These are phyloP conservation scores for Sycophila texana DNA, from an alignment of 2,888 invertebrate species.

Conservation along the genomic window DNA sequence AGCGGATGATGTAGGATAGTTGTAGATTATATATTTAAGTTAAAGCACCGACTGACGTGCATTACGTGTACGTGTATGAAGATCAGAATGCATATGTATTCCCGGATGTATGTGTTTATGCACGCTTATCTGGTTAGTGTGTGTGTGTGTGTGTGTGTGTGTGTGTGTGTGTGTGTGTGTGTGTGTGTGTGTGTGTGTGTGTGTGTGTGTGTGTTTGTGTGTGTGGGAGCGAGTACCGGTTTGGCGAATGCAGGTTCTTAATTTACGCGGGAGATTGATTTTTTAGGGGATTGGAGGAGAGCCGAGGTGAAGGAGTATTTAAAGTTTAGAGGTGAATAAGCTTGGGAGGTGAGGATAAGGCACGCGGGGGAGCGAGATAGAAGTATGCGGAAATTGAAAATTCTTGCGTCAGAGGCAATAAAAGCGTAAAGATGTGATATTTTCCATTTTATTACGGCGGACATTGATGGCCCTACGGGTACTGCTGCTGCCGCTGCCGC, in stretches of 20 bases:
- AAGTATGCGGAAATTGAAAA: conserved; percentile 43
- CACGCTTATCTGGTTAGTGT: not conserved
- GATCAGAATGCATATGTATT: too few species aligned
- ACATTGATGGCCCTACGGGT: conserved; percentile 16
- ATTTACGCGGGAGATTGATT: not conserved
- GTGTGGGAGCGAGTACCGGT: not conserved
- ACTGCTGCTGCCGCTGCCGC: not conserved
- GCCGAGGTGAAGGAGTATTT: conserved; percentile 10
- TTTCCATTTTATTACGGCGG: conserved; percentile 25
- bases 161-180: not conserved
- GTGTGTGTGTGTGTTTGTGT: not conserved
- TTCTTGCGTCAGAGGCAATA: conserved; percentile 30
- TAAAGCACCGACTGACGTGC: too few species aligned
- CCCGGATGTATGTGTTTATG: not conserved
- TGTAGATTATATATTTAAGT: too few species aligned
- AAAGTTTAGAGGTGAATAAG: conserved; percentile 6
- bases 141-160: not conserved
- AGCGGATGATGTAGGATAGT: too few species aligned
- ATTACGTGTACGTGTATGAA: too few species aligned
- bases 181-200: not conserved
- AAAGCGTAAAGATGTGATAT: conserved; percentile 18
- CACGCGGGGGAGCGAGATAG: not conserved
- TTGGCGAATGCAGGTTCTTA: not conserved
- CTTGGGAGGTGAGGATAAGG: too few species aligned
- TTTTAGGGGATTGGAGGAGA: not conserved